These are phyloP conservation scores for Siphonodentalium dalli DNA, from an alignment of 2,888 invertebrate species.

Conservation along the genomic window DNA sequence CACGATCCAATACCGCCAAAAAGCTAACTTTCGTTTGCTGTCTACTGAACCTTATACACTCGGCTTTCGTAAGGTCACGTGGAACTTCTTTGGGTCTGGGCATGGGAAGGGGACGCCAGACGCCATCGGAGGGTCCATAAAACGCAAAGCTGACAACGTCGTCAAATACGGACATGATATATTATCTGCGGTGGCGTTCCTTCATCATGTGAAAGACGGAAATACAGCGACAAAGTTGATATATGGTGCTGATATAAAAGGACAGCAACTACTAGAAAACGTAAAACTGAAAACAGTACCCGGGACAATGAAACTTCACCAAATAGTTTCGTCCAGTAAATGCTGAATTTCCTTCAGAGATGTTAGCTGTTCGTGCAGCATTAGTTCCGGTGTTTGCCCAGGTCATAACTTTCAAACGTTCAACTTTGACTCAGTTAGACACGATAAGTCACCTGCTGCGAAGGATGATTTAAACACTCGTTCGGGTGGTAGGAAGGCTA, in stretches of 20 bases:
- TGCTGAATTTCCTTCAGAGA: too few relatives aligned
- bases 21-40: constrained; percentile 59
- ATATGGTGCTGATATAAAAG: neutral
- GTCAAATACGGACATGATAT: constrained; percentile 29
- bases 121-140: constrained; percentile 52
- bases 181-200: constrained; percentile 15
- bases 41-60: constrained; percentile 11
- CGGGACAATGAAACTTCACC: constrained; percentile 14
- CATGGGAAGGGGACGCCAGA: constrained; percentile 61
- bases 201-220: neutral
- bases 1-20: constrained; percentile 58
- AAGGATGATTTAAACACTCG: too few relatives aligned
- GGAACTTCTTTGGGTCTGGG: constrained; percentile 58
- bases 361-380: too few relatives aligned
- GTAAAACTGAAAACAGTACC: constrained; percentile 9
- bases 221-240: constrained; percentile 15
- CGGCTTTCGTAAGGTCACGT: constrained; percentile 30
- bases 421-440: too few relatives aligned
- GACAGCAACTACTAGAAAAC: neutral
- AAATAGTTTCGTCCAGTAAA: too few relatives aligned
- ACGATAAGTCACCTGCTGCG: too few relatives aligned
- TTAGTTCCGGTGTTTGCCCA: too few relatives aligned
- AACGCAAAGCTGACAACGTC: constrained; percentile 38
- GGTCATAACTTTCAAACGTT: too few relatives aligned
- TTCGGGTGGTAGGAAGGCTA: too few relatives aligned